Base-by-base conservation (phyloP, 2,113 vertebrate species). In the Noturus placidus region DNA sequence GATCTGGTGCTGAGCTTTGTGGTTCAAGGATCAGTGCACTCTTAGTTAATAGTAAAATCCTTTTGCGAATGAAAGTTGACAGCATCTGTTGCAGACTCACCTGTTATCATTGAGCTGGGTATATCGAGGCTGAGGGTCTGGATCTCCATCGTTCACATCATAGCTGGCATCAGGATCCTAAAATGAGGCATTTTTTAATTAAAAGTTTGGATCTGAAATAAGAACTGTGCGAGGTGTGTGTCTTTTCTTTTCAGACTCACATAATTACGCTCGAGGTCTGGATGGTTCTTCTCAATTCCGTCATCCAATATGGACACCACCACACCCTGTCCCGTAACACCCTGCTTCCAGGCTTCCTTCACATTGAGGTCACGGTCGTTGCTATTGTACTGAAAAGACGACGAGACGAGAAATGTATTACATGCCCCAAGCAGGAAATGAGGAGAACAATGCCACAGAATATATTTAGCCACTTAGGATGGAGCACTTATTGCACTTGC, bases 271-370 rank as follows among this genome's bases (percentile, higher is more conserved):
- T 94, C 95, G 84, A 99, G 92, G 91, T 99, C 98, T 0, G 98
- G 98, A 90, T 99, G 98, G 93, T 98, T 97, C 95, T 98, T 99
- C 94, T 99, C 98, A 0, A 99, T 99, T 84, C 98, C 98, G 0
- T 99, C 98, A 33, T 99, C 98, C 93, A 99, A 93, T 92, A 99
- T 99, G 90, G 98, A 99, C 84, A 99, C 97, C 61, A 99, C 98
- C 0, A 99, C 96, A 38, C 97, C 98, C 74, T 93, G 96, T 54
- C 98, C 98, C 0, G 98, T 99, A 93, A 95, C 97, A 89, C 98
- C 98, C 93, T 97, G 95, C 33, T 96, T 94, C 98, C 98, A 99
- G 38, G 97, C 98, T 88, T 95, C 96, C 89, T 95, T 96, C 90
- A 98, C 98, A 0, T 99, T 99, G 93, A 99, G 93, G 95, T 99